Conservation (phyloP, 2,888 invertebrate species). For the Rhamphomyia laevipes region DNA sequence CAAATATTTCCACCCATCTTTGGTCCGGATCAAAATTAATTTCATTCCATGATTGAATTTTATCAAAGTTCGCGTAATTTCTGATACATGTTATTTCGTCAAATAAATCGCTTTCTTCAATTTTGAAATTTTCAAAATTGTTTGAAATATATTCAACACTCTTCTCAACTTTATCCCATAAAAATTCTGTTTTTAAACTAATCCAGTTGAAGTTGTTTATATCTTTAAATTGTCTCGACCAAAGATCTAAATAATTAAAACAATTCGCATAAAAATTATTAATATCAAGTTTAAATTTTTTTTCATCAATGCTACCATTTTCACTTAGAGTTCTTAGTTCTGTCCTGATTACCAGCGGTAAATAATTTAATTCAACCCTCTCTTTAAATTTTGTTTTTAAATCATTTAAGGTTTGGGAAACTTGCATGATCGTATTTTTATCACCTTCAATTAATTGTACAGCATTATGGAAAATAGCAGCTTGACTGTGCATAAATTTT, state of each 20-base stretch:
- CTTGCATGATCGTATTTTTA: no score
- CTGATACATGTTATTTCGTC: background rate
- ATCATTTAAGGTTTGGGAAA: no score
- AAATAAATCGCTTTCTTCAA: background rate
- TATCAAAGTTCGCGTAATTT: background rate
- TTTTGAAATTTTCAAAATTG: background rate
- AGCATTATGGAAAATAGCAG: background rate
- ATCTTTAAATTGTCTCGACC: background rate
- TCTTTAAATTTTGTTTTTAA: no score
- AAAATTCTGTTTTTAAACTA: background rate
- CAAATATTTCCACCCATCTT: background rate
- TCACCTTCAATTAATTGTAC: background rate
- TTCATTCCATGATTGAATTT: background rate
- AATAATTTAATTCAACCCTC: no score
- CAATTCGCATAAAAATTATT: no score
- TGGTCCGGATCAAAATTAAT: background rate
- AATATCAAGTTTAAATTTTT: no score
- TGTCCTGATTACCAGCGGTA: no score
- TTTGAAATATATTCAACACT: background rate
- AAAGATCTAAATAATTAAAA: no score
- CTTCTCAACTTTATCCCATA: background rate
- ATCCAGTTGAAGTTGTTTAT: background rate
- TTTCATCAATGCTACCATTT: no score
- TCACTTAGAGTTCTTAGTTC: no score
- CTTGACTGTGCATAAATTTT: background rate